Conservation (phyloP, 2,113 vertebrate genomes). For the Danionella cerebrum region DNA sequence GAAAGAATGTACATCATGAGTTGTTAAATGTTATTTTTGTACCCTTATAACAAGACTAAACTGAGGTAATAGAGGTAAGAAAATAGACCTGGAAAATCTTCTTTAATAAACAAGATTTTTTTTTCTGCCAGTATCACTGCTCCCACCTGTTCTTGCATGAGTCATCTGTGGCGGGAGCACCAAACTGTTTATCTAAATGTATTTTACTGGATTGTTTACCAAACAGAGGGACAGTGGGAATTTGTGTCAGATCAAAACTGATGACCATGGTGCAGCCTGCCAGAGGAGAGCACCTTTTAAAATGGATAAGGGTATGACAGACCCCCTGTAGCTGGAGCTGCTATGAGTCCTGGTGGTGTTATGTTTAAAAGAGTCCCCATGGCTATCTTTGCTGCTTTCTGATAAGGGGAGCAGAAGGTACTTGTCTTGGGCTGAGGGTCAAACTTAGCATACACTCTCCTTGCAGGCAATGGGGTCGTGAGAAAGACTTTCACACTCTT, state of each 20-base stretch:
- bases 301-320: conserved; percentile 49
- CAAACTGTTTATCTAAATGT: neutral
- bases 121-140: conserved; percentile 65
- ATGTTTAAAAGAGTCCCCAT: conserved; percentile 53
- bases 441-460: conserved; percentile 35
- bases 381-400: conserved; percentile 74
- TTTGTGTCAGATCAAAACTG: conserved; percentile 64
- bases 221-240: conserved; percentile 63
- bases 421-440: conserved; percentile 45
- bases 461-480: conserved; percentile 14
- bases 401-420: conserved; percentile 82
- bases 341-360: conserved; percentile 43
- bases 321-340: conserved; percentile 49
- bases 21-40: no score
- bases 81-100: no score
- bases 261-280: conserved; percentile 63
- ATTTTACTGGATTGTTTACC: conserved; percentile 52
- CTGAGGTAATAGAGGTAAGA: no score
- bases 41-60: conserved; percentile 54
- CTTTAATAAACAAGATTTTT: no score
- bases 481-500: conserved; percentile 19
- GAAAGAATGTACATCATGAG: no score
- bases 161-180: neutral
- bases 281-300: conserved; percentile 54
- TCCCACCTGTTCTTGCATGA: conserved; percentile 39